A percentile compares a stretch with the other conserved stretches of the same genome.
phyloP scores from a whole-genome alignment of 2,797 vertebrate genomes.

The Chromobotia macracanthus region DNA sequence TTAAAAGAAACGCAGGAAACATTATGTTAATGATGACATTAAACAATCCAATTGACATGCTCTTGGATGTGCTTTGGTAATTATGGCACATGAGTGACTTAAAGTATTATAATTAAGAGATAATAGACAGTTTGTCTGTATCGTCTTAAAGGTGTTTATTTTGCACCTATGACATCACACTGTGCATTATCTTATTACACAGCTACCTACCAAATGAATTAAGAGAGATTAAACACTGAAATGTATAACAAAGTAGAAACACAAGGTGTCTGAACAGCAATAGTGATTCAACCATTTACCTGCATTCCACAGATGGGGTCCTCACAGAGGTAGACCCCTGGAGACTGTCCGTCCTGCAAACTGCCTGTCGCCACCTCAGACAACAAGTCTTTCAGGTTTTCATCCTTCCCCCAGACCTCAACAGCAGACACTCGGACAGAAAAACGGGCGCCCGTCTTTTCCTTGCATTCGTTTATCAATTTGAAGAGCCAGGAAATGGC shows the following conservation, averaged over 20 bases:
- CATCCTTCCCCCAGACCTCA: conserved; percentile 96
- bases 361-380: conserved; percentile 96
- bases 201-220: not conserved
- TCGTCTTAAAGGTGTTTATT: not conserved
- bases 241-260: too few species aligned
- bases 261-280: too few species aligned
- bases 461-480: conserved; percentile 94
- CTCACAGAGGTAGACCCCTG: conserved; percentile 96
- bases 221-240: not conserved
- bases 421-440: conserved; percentile 96
- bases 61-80: not conserved
- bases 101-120: too few species aligned
- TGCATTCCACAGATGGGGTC: conserved; percentile 99
- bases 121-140: not conserved
- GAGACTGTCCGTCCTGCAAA: conserved; percentile 95
- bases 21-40: not conserved
- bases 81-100: not conserved
- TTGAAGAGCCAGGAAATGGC: conserved; percentile 99
- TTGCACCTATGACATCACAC: too few species aligned
- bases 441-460: conserved; percentile 95
- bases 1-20: not conserved
- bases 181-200: too few species aligned
- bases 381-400: conserved; percentile 92
- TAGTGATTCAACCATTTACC: conserved; percentile 72
- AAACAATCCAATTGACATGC: not conserved